Evolutionary conservation across 92 coral and sea anemone species (phyloP).

Genomic region (Epizoanthus scotinus): DNA sequence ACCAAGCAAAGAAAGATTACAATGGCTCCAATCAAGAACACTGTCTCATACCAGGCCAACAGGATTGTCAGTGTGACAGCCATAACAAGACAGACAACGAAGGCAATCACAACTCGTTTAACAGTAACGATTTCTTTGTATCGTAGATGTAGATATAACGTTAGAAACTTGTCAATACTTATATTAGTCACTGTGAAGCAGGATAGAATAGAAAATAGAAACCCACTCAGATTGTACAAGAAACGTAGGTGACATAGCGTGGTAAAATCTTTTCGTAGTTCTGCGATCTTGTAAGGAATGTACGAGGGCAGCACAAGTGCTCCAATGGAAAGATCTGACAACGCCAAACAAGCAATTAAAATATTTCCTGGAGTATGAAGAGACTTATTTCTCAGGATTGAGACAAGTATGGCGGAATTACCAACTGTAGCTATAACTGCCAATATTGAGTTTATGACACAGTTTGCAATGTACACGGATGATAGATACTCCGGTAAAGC

Average conservation of each 20-base stretch:
- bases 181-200: conserved; percentile 47
- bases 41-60: not conserved
- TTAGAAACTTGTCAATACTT: conserved; percentile 57
- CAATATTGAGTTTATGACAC: conserved; percentile 42
- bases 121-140: conserved; percentile 54
- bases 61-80: conserved; percentile 6
- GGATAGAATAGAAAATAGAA: conserved; percentile 49
- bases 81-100: not conserved
- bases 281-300: conserved; percentile 59
- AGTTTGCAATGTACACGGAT: conserved; percentile 48
- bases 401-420: conserved; percentile 40
- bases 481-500: conserved; percentile 40
- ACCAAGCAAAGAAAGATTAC: conserved; percentile 21
- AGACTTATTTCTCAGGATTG: conserved; percentile 32
- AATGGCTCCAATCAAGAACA: conserved; percentile 24
- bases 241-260: conserved; percentile 45
- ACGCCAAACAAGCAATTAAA: conserved; percentile 49
- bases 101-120: not conserved
- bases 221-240: conserved; percentile 40
- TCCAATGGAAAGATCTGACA: conserved; percentile 54
- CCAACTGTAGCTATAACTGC: conserved; percentile 48
- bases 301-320: conserved; percentile 51
- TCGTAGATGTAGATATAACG: conserved; percentile 64
- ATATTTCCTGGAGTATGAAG: conserved; percentile 58
- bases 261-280: conserved; percentile 22